Conservation (phyloP, 2,113 vertebrate genomes). For the Laticauda colubrina region DNA sequence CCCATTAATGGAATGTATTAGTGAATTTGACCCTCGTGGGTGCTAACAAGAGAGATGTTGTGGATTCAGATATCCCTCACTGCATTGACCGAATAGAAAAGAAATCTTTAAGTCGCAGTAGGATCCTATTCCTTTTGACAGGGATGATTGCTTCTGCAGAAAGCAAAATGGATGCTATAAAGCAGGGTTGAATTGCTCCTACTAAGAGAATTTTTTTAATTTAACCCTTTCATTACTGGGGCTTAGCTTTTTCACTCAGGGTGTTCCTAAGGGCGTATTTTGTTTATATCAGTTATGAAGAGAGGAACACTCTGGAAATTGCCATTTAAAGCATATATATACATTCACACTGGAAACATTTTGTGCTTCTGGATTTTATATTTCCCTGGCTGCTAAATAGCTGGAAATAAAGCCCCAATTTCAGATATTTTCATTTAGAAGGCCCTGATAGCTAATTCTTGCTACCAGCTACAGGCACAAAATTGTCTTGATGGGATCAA, state of each 20-base stretch:
- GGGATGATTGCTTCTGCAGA: slow-evolving; percentile 14
- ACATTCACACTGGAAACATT: neutral
- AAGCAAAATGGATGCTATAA: neutral
- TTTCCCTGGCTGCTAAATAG: neutral
- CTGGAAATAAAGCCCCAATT: neutral
- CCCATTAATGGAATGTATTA: slow-evolving; percentile 5
- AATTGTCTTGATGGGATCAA: neutral
- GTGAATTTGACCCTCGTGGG: slow-evolving; percentile 12
- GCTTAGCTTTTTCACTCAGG: neutral
- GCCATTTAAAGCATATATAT: neutral
- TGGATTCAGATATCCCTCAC: slow-evolving; percentile 21
- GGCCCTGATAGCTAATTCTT: neutral
- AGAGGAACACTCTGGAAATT: neutral
- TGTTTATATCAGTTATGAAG: neutral
- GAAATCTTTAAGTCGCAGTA: slow-evolving; percentile 18
- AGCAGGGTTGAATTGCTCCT: slow-evolving; percentile 4
- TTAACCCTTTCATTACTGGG: neutral
- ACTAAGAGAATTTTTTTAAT: slow-evolving; percentile 1
- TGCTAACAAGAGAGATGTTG: slow-evolving; percentile 18
- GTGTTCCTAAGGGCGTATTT: neutral
- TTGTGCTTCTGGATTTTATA: neutral
- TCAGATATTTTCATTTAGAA: neutral
- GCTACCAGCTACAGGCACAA: neutral
- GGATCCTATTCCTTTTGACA: slow-evolving; percentile 10
- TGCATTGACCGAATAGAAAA: slow-evolving; percentile 13